A percentile compares a stretch with the other conserved stretches of the same genome.
Evolutionary conservation across 2,888 invertebrate genomes (phyloP).

Genomic region (Platycheirus albimanus): DNA sequence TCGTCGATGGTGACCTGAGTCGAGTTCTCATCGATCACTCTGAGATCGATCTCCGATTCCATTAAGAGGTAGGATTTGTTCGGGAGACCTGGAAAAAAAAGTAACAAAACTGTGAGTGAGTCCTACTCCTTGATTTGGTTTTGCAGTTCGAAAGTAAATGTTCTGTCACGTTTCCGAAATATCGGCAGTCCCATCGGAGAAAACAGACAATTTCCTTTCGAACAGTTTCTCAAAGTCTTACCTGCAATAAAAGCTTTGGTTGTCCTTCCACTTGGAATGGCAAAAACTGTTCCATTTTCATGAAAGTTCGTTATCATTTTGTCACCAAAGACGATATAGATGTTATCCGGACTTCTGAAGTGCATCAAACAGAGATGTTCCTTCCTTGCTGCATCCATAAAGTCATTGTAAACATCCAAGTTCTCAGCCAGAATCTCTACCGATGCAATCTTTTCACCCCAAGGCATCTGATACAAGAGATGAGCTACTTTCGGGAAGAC

Average conservation of each 20-base stretch:
- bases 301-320: conserved; percentile 80
- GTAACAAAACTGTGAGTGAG: no score
- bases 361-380: conserved; percentile 82
- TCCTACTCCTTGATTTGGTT: no score
- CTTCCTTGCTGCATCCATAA: conserved; percentile 80
- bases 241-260: conserved; percentile 79
- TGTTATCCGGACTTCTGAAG: conserved; percentile 80
- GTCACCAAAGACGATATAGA: conserved; percentile 81
- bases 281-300: conserved; percentile 81
- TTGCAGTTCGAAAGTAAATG: no score
- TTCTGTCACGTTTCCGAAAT: no score
- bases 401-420: conserved; percentile 80
- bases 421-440: conserved; percentile 81
- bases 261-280: conserved; percentile 79
- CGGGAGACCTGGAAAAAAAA: conserved; percentile 79
- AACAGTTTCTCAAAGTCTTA: conserved; percentile 54
- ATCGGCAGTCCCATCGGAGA: no score
- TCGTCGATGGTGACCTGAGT: conserved; percentile 78
- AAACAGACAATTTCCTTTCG: no score
- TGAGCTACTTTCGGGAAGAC: conserved; percentile 81
- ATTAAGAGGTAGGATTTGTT: conserved; percentile 80
- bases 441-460: conserved; percentile 81
- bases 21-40: conserved; percentile 78
- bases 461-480: conserved; percentile 82
- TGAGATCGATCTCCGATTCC: conserved; percentile 81